phyloP scores from a whole-genome alignment of 2,113 vertebrate species.

The Ceuthmochares aereus region DNA sequence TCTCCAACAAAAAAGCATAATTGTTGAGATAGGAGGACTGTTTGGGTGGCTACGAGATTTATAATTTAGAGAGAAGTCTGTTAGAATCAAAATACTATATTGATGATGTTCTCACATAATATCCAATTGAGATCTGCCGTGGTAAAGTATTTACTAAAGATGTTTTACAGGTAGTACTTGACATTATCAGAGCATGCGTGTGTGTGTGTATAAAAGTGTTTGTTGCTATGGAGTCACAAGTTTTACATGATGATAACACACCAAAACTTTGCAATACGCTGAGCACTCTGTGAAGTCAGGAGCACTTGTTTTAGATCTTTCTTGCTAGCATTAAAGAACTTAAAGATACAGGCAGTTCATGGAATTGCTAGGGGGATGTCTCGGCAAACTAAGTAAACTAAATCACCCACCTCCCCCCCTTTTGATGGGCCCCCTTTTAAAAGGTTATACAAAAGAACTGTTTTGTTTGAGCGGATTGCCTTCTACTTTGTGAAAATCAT shows the following conservation, averaged over 20 bases:
- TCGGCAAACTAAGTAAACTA: slow-evolving; percentile 22
- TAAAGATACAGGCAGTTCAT: slow-evolving; percentile 17
- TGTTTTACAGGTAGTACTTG: neutral
- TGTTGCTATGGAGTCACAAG: neutral
- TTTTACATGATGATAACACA: neutral
- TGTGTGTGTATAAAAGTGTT: neutral
- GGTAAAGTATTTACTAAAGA: neutral
- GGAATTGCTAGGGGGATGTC: neutral
- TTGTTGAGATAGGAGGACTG: neutral
- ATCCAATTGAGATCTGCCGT: neutral
- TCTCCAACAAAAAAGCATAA: neutral
- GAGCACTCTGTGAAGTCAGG: neutral
- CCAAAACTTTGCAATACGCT: neutral
- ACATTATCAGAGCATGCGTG: neutral
- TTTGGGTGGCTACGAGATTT: neutral
- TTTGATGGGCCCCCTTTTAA: slow-evolving; percentile 45
- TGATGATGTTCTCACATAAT: neutral
- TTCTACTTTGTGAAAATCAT: slow-evolving; percentile 58
- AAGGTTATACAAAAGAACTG: slow-evolving; percentile 62
- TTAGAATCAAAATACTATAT: neutral
- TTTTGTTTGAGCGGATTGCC: slow-evolving; percentile 40
- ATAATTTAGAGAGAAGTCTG: neutral
- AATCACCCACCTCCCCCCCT: neutral
- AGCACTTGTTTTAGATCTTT: neutral
- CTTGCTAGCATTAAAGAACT: neutral